phyloP scores from a whole-genome alignment of 2,888 invertebrate genomes.

The Alentia gelatinosa region DNA sequence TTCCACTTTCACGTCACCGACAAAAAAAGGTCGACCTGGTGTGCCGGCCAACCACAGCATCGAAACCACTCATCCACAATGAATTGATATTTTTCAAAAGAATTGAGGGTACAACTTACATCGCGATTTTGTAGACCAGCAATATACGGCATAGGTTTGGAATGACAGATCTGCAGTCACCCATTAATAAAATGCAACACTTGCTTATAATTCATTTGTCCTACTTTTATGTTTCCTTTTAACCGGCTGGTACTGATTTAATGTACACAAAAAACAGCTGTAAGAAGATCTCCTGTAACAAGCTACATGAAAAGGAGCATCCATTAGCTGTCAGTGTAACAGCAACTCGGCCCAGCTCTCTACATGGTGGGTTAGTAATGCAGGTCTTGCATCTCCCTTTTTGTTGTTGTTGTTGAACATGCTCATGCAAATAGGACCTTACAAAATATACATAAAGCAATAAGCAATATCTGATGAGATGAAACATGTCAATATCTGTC shows the following conservation, averaged over 20 bases:
- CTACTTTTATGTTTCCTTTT: too few relatives aligned
- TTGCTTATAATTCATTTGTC: too few relatives aligned
- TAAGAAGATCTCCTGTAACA: too few relatives aligned
- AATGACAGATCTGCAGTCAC: too few relatives aligned
- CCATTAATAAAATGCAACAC: neutral
- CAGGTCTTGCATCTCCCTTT: neutral
- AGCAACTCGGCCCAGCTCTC: constrained; percentile 6
- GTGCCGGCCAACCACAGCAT: neutral
- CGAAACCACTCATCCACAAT: neutral
- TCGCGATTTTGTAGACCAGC: neutral
- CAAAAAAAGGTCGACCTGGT: neutral
- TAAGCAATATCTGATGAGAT: constrained; percentile 36
- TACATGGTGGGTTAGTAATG: neutral
- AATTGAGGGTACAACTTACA: neutral
- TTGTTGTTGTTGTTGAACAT: neutral
- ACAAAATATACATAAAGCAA: constrained; percentile 42
- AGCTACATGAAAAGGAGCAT: neutral
- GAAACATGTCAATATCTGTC: constrained; percentile 15
- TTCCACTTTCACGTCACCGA: neutral
- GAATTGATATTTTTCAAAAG: neutral
- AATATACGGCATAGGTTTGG: too few relatives aligned
- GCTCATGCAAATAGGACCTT: constrained; percentile 20
- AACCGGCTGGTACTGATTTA: too few relatives aligned
- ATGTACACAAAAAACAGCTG: neutral
- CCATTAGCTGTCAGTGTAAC: neutral